Conservation (phyloP, 2,888 invertebrate species). For the Proisotoma minuta region DNA sequence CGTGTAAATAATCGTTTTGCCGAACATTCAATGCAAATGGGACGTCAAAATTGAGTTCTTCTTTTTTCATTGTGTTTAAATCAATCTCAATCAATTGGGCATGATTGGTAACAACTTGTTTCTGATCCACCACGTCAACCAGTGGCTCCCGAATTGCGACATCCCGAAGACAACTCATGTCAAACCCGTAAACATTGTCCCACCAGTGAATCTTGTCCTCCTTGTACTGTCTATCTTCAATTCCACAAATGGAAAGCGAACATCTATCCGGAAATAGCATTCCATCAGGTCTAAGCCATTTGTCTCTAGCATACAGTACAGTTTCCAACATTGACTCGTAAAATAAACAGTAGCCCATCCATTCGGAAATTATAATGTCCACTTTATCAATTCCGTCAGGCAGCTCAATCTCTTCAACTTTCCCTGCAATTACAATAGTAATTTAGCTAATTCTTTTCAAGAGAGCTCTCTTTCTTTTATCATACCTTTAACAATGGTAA, state of each 20-base stretch:
- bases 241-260: slow-evolving; percentile 86
- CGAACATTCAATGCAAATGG: slow-evolving; percentile 64
- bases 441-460: not conserved
- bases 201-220: slow-evolving; percentile 99
- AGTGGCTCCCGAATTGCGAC: slow-evolving; percentile 97
- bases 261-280: slow-evolving; percentile 90
- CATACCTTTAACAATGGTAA: slow-evolving; percentile 82
- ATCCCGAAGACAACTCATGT: slow-evolving; percentile 97
- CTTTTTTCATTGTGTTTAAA: slow-evolving; percentile 93
- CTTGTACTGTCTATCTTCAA: slow-evolving; percentile 97
- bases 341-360: slow-evolving; percentile 86
- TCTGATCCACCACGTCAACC: slow-evolving; percentile 97
- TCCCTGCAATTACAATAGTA: slow-evolving; percentile 42
- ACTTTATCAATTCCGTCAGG: slow-evolving; percentile 86
- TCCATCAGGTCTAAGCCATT: slow-evolving; percentile 89
- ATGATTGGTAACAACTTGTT: slow-evolving; percentile 95
- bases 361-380: slow-evolving; percentile 82
- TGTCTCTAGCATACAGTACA: slow-evolving; percentile 94
- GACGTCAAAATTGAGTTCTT: slow-evolving; percentile 85
- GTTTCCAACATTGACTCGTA: slow-evolving; percentile 99
- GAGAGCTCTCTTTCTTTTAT: not conserved
- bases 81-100: slow-evolving; percentile 96
- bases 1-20: slow-evolving; percentile 94
- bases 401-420: slow-evolving; percentile 88
- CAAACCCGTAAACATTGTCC: slow-evolving; percentile 99